Percentiles rank a stretch among this genome's conserved stretches.
phyloP scores from a whole-genome alignment of 2,797 vertebrate genomes.

The Lerista edwardsae region DNA sequence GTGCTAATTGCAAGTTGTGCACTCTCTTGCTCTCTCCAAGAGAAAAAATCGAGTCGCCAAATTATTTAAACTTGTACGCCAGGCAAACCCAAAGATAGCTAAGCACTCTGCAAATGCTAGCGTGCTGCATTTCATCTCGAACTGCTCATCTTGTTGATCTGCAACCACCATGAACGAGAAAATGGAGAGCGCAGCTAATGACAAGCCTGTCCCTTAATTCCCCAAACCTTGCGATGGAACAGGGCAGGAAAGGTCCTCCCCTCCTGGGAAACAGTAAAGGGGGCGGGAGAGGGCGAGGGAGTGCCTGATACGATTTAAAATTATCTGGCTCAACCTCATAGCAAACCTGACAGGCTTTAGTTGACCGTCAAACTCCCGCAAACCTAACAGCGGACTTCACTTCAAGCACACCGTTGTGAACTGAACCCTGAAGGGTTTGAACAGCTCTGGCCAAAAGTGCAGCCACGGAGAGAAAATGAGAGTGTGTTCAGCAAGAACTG shows the following conservation, averaged over 20 bases:
- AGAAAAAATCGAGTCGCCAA: too few relatives aligned
- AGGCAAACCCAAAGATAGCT: constrained; percentile 10
- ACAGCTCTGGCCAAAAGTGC: constrained; percentile 63
- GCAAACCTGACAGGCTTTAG: constrained; percentile 62
- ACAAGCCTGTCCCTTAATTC: neutral
- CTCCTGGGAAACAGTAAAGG: constrained; percentile 11
- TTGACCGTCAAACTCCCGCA: constrained; percentile 58
- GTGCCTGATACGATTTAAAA: constrained; percentile 53
- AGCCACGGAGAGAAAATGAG: constrained; percentile 63
- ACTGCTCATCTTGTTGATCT: constrained; percentile 33
- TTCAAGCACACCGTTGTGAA: constrained; percentile 56
- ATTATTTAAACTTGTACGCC: neutral
- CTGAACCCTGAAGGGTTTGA: constrained; percentile 63
- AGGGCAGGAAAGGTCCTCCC: constrained; percentile 29
- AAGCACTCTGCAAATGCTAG: constrained; percentile 10
- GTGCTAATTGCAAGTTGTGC: too few relatives aligned
- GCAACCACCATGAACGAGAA: constrained; percentile 24
- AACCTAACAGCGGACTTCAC: constrained; percentile 55
- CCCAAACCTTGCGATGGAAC: constrained; percentile 32
- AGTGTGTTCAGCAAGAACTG: constrained; percentile 65
- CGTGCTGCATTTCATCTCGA: neutral
- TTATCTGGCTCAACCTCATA: constrained; percentile 60
- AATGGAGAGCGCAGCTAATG: neutral
- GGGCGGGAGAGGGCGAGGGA: neutral
- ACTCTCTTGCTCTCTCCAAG: too few relatives aligned